Evolutionary conservation across 2,113 vertebrate species (phyloP).

Genomic region (Scomber japonicus): DNA sequence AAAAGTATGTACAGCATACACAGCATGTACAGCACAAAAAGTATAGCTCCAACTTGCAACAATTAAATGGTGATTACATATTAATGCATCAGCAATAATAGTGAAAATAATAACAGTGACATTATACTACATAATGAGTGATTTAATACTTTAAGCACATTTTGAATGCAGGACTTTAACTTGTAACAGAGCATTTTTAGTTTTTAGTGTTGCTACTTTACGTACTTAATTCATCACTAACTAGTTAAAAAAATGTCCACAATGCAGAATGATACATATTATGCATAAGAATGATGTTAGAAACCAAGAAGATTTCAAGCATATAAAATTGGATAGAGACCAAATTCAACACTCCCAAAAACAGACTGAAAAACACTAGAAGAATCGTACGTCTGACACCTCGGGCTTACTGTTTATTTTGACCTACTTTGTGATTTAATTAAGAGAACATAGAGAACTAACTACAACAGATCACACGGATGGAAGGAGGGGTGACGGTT

Average conservation of each 20-base stretch:
- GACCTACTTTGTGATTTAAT: slow-evolving; percentile 74
- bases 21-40: too few species aligned
- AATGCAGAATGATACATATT: too few species aligned
- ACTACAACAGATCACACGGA: slow-evolving; percentile 50
- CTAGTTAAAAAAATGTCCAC: too few species aligned
- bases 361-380: neutral
- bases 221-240: too few species aligned
- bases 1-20: too few species aligned
- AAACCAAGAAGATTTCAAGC: neutral
- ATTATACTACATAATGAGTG: neutral
- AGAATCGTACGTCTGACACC: slow-evolving; percentile 41
- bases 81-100: too few species aligned
- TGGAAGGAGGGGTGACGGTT: slow-evolving; percentile 49
- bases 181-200: too few species aligned
- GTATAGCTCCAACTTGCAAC: too few species aligned
- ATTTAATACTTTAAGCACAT: neutral
- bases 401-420: slow-evolving; percentile 52
- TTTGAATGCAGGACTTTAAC: too few species aligned
- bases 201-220: too few species aligned
- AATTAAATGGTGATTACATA: too few species aligned
- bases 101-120: neutral
- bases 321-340: slow-evolving; percentile 6
- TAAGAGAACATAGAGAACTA: slow-evolving; percentile 52
- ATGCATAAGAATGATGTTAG: neutral
- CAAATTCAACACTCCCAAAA: slow-evolving; percentile 16